Base-by-base conservation (phyloP, 2,113 vertebrate genomes). In the Gavia stellata region DNA sequence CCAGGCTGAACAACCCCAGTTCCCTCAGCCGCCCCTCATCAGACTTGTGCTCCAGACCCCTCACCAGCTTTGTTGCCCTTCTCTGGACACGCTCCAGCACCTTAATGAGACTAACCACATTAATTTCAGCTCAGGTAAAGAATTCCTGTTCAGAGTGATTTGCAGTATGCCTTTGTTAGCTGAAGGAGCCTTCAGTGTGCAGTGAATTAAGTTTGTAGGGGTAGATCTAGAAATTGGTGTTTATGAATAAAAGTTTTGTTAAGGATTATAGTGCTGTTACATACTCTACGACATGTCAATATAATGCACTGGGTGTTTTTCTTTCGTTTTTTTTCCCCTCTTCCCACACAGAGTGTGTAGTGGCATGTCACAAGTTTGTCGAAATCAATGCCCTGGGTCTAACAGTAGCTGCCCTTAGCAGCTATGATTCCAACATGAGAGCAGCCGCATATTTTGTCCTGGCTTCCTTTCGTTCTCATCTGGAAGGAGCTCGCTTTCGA, bases 351-450 rank as follows among this genome's bases (percentile, higher is more conserved):
- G 99, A 99, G 73, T 98, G 98, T 61, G 98, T 99, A 66, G 97
- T 99, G 52, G 99, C 99, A 52, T 99, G 99, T 96, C 96, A 98
- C 20, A 99, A 99, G 96, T 99, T 99, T 87, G 97, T 99, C 15
- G 99, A 99, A 66, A 98, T 98, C 71, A 98, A 99, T 14, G 98
- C 99, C 56, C 93, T 99, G 45, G 99, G 99, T 7, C 91, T 99
- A 7, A 98, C 99, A 0, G 90, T 99, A 14, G 97, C 97, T 52
- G 98, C 99, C 15, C 98, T 99, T n/a, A 99, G 99, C 94, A 99
- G 99, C 97, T 99, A 98, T 2, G 99, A 99, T 96, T 92, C 98
- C 47, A 98, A 97, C 82, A 94, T 99, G 97, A 97, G 99, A 87
- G 99, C 99, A 0, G 98, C 98, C 0, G 99, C 99, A 0, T 99